Conservation (phyloP, 2,797 vertebrate species). For the Antennarius maculatus region DNA sequence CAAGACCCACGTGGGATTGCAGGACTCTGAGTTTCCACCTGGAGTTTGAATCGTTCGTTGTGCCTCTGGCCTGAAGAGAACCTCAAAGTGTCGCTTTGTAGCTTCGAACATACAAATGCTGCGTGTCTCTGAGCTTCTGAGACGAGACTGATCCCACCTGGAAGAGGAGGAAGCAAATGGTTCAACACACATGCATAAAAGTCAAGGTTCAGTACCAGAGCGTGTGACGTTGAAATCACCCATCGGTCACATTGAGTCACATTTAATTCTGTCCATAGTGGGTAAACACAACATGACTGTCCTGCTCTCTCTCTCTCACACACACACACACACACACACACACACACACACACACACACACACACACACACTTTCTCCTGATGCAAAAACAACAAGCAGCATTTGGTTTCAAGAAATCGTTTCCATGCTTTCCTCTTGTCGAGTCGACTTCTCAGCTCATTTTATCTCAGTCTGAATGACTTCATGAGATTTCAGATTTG, state of each 20-base stretch:
- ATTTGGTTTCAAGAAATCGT: background rate
- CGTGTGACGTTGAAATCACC: background rate
- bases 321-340: background rate
- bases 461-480: too few species aligned
- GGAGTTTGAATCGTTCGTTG: constrained; percentile 22
- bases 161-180: constrained; percentile 13
- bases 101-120: constrained; percentile 22
- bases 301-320: background rate
- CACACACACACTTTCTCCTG: constrained; percentile 5
- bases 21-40: constrained; percentile 50
- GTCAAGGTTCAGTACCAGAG: background rate
- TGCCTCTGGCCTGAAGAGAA: constrained; percentile 38
- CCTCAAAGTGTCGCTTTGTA: constrained; percentile 29
- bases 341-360: background rate
- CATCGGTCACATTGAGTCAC: background rate
- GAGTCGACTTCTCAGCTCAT: background rate
- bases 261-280: background rate
- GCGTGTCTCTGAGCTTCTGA: constrained; percentile 13
- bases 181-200: constrained; percentile 27
- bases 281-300: background rate
- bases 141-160: constrained; percentile 14
- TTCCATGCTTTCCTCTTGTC: background rate
- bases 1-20: constrained; percentile 10
- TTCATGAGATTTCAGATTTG: background rate
- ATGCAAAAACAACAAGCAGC: background rate